A percentile compares a stretch with the other conserved stretches of the same genome.
These are phyloP conservation scores for Rallus limicola DNA, from an alignment of 2,113 vertebrate species.

Conservation along the genomic window DNA sequence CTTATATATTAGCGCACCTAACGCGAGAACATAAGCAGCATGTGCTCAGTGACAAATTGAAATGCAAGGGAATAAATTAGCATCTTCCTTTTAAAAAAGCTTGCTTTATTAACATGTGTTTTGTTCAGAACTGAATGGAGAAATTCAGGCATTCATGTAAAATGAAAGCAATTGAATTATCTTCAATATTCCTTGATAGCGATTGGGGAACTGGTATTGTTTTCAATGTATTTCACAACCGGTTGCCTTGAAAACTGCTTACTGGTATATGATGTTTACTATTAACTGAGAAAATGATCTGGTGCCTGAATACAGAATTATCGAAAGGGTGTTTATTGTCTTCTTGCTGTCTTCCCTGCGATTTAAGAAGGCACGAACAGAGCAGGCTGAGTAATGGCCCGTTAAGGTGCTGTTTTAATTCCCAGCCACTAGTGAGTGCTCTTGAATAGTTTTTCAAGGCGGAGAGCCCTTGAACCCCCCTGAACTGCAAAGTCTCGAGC, in stretches of 20 bases:
- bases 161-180: slow-evolving; percentile 59
- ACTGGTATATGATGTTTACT: slow-evolving; percentile 47
- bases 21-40: neutral
- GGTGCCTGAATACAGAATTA: slow-evolving; percentile 56
- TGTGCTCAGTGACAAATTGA: slow-evolving; percentile 24
- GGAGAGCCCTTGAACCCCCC: slow-evolving; percentile 31
- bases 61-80: slow-evolving; percentile 56
- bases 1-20: neutral
- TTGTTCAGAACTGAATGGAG: slow-evolving; percentile 53
- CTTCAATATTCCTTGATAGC: slow-evolving; percentile 53
- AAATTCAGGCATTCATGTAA: slow-evolving; percentile 62
- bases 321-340: slow-evolving; percentile 19
- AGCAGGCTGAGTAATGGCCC: neutral
- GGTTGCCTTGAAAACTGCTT: slow-evolving; percentile 73
- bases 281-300: slow-evolving; percentile 64
- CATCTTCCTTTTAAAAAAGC: neutral
- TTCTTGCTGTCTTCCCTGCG: neutral
- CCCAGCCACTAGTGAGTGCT: slow-evolving; percentile 89
- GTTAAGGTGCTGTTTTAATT: slow-evolving; percentile 74
- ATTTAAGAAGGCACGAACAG: neutral
- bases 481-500: slow-evolving; percentile 1
- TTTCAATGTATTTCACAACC: slow-evolving; percentile 72
- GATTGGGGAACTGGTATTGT: slow-evolving; percentile 31
- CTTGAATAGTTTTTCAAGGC: slow-evolving; percentile 86
- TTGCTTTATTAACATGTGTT: slow-evolving; percentile 39